Evolutionary conservation across 2,797 vertebrate species (phyloP).

Genomic region (Pseudochirops corinnae): DNA sequence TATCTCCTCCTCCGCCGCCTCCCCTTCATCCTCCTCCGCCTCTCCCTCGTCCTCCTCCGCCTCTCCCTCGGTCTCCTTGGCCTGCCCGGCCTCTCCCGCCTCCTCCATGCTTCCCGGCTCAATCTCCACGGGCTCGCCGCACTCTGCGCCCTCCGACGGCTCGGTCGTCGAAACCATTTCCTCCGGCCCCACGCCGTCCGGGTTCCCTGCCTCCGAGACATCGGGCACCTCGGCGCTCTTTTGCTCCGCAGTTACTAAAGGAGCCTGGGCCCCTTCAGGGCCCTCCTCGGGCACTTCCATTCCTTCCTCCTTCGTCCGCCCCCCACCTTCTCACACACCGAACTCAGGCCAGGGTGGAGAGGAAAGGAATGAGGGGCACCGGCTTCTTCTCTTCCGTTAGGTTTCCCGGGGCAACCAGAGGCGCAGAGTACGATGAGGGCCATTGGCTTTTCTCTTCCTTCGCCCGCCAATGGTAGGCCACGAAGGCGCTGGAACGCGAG

Average conservation of each 20-base stretch:
- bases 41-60: not conserved
- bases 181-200: accelerated
- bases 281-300: not conserved
- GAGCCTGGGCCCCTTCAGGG: not conserved
- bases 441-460: conserved; percentile 68
- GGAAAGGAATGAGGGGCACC: not conserved
- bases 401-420: conserved; percentile 76
- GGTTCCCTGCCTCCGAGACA: not conserved
- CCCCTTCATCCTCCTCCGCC: not conserved
- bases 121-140: not conserved
- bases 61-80: not conserved
- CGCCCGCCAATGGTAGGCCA: conserved; percentile 43
- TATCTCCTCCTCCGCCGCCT: not conserved
- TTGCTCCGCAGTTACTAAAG: accelerated
- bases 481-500: not conserved
- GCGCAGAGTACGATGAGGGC: conserved; percentile 16
- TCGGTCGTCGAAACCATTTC: not conserved
- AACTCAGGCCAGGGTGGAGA: too few relatives aligned
- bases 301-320: not conserved
- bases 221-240: not conserved
- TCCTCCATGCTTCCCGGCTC: not conserved
- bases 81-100: not conserved
- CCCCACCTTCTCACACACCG: not conserved
- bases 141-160: not conserved
- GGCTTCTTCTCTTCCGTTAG: not conserved